Evolutionary conservation across 2,888 invertebrate species (phyloP), one percentile per base, ranked within the genome.

Genomic region (Bimastos eiseni): DNA sequence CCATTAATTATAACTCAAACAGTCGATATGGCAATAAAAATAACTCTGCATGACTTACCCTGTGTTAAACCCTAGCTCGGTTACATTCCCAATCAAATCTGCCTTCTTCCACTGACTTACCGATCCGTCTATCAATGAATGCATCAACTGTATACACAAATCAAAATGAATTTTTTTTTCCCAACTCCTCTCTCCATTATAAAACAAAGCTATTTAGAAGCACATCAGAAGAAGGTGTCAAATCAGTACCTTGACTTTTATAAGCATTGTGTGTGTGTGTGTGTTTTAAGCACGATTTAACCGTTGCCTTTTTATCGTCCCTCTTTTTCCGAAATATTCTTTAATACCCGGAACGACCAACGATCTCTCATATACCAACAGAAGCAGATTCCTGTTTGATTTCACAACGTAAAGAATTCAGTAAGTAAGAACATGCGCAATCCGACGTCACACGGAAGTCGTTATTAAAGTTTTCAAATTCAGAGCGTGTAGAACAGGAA

Each of bases 221-320:
- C 30, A 70, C 70, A n/a, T 4, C 17, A 70, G 5, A 30, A 70
- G n/a, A 70, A 17, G 13, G 70, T 70, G n/a, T 86, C 34, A 36
- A 34, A 36, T 36, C 21, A 34, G 24, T 86, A 86, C 86, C 86
- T 86, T 92, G 33, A 92, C 92, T 92, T 92, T 92, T 83, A 92
- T 92, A 37, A 92, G 90, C 92, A 92, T 92, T 90, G 90, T 92
- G 91, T 24, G 36, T 90, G 90, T 92, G 91, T 24, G 36, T 36
- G 70, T 70, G n/a, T 70, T 70, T 70, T 70, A 30, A 70, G 70
- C 70, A 2, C n/a, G n/a, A 70, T 70, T 70, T n/a, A 70, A 70
- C n/a, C 70, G 70, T 11, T 70, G 30, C 70, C 70, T 70, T 70
- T 49, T 70, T 70, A 70, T 70, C 70, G 70, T 30, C 70, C 70